Evolutionary conservation across 1,140 invertebrate genomes (phyloP), one percentile per base, ranked within the genome.

Genomic region (Orchestia grillus): DNA sequence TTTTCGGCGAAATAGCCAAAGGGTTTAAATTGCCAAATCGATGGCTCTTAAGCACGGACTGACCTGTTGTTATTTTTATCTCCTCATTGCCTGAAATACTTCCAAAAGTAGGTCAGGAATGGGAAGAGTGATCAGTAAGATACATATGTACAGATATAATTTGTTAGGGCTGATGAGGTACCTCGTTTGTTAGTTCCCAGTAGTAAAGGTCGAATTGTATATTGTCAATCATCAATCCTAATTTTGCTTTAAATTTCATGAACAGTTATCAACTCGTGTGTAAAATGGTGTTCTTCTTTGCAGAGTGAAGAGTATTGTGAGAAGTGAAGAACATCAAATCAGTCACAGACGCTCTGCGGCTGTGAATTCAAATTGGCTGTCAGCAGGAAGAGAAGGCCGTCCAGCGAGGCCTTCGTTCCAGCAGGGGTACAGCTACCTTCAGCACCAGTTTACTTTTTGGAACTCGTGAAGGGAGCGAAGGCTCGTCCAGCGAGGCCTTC

Each of bases 401-500:
- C 11, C 88, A 90, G 11, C 88, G 88, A 90, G n/a, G 23, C 88
- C 88, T 90, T 90, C 88, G 16, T 41, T 90, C 41, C 41, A 19
- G n/a, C n/a, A n/a, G n/a, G n/a, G n/a, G n/a, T n/a, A n/a, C n/a
- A n/a, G n/a, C n/a, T n/a, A n/a, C n/a, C n/a, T n/a, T n/a, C n/a
- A n/a, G n/a, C n/a, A n/a, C n/a, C n/a, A n/a, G n/a, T n/a, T n/a
- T n/a, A n/a, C n/a, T n/a, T n/a, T n/a, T n/a, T n/a, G n/a, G n/a
- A n/a, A n/a, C 62, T 19, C 11, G 62, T 77, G 62, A 77, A 77
- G n/a, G n/a, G n/a, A 77, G 40, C 62, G 62, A 90, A 90, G 88
- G 88, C 88, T 94, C 88, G 88, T 90, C 11, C 88, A 90, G 11
- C 88, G 88, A 90, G n/a, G 23, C 88, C 88, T 90, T 90, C 88